phyloP scores from a whole-genome alignment of 2,797 vertebrate species.

The Amblyopsis hoosieri region DNA sequence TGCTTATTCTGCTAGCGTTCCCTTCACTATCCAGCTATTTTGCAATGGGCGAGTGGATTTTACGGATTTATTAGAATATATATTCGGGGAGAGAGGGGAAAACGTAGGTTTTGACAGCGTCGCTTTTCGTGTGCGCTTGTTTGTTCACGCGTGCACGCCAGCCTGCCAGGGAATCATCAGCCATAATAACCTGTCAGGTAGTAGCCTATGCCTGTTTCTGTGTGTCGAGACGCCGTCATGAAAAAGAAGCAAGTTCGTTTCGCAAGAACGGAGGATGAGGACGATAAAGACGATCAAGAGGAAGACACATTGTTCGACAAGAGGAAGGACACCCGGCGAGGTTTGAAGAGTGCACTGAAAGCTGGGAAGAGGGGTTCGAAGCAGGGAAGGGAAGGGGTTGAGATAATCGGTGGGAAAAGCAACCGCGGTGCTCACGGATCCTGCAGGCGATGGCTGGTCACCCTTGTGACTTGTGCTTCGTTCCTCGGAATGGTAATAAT shows the following conservation, averaged over 20 bases:
- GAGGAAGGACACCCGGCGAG: slow-evolving; percentile 51
- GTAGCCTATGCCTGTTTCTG: slow-evolving; percentile 42
- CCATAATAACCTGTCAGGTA: slow-evolving; percentile 18
- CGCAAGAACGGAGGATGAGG: slow-evolving; percentile 70
- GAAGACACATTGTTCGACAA: slow-evolving; percentile 79
- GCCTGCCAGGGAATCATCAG: background rate
- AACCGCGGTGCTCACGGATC: slow-evolving; percentile 17
- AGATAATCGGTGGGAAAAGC: slow-evolving; percentile 48
- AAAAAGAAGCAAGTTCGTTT: slow-evolving; percentile 85
- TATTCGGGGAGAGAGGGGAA: background rate
- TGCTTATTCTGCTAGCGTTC: background rate
- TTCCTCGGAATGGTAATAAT: slow-evolving; percentile 79
- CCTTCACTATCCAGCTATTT: background rate
- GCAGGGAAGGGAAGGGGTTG: slow-evolving; percentile 44
- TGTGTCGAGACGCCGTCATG: slow-evolving; percentile 39
- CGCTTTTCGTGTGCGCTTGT: background rate
- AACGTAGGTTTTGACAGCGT: background rate
- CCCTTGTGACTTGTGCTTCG: slow-evolving; percentile 71
- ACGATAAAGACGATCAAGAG: slow-evolving; percentile 69
- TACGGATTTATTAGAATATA: fast-evolving
- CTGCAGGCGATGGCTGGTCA: slow-evolving; percentile 68
- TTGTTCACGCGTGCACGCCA: background rate
- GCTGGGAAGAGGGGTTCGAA: slow-evolving; percentile 33
- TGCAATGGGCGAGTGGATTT: fast-evolving
- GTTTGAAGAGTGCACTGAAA: slow-evolving; percentile 66